Conservation (phyloP, 2,113 vertebrate genomes). For the Urocynchramus pylzowi region DNA sequence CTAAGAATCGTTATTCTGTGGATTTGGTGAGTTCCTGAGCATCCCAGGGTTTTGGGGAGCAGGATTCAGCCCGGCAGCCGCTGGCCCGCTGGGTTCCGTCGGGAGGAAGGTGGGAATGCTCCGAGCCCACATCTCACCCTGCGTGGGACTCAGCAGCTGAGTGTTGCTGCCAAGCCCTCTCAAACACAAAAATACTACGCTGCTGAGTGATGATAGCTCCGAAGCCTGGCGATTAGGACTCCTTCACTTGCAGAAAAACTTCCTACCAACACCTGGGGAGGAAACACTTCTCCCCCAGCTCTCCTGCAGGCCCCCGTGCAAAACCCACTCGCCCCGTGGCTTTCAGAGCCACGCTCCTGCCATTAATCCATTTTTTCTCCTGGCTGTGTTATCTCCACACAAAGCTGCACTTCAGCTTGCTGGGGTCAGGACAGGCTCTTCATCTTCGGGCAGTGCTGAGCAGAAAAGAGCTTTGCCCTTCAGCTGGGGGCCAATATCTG, state of each 20-base stretch:
- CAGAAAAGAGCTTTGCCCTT: not conserved
- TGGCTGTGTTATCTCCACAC: not conserved
- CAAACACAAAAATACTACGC: not conserved
- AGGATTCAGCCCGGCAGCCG: rapidly evolving
- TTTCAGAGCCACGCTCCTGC: not conserved
- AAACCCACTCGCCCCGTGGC: rapidly evolving
- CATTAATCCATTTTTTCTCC: not conserved
- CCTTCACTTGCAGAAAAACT: not conserved
- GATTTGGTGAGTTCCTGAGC: not conserved
- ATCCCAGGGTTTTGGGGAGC: not conserved
- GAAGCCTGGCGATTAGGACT: not conserved
- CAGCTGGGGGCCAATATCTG: not conserved
- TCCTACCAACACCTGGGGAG: not conserved
- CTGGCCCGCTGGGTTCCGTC: not conserved
- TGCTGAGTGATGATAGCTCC: not conserved
- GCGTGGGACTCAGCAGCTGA: not conserved
- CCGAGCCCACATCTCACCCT: not conserved
- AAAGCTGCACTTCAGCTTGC: not conserved
- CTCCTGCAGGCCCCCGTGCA: not conserved
- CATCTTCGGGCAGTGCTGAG: not conserved
- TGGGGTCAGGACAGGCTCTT: not conserved
- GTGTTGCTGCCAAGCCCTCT: not conserved
- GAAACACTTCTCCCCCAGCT: not conserved
- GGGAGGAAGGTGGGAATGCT: not conserved
- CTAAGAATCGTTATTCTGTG: not conserved